Evolutionary conservation across 1,140 invertebrate genomes (phyloP), one percentile per base, ranked within the genome.

Genomic region (Platyscapa corneri): DNA sequence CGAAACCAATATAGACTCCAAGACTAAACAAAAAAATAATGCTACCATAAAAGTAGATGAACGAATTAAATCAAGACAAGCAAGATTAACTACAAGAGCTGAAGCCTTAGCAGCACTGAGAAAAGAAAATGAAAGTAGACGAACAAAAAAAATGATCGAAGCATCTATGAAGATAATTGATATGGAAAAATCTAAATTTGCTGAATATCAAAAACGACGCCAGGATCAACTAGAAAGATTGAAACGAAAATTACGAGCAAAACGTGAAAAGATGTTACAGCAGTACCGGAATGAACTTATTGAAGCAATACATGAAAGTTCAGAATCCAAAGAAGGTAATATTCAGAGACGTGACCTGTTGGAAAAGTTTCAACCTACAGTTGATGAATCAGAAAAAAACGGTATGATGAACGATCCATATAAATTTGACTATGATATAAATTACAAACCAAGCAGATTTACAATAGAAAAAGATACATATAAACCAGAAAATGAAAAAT

Each of bases 271-370:
- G 67, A 60, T 89, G 1, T 75, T 90, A 12, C 77, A 90, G 20
- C 81, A 89, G 39, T 87, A 85, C 65, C 83, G 78, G 12, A 79
- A 87, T 3, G 85, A 88, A 70, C 34, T 88, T 1, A 12, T 87
- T 0, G 60, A 86, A 12, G 83, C 85, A 16, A 23, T 88, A 56
- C 60, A 56, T 7, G 86, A 86, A 27, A 79, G 39, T 14, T 27
- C 49, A 2, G 53, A 88, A n/a, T 74, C 67, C 12, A 60, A 82
- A 14, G 70, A 86, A 23, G 84, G 86, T 30, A 87, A 80, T 37
- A 8, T 90, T 10, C 87, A 81, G 1, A 88, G 83, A 56, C 87
- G 87, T n/a, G 88, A 89, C 27, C 39, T 88, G 30, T 84, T 87
- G 65, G 39, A 42, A n/a, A 56, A 81, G 12, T 34, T 49, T 77